Percentiles rank a stretch among this genome's conserved stretches.
phyloP scores from a whole-genome alignment of 2,797 vertebrate species.

The Triplophysa bombifrons region DNA sequence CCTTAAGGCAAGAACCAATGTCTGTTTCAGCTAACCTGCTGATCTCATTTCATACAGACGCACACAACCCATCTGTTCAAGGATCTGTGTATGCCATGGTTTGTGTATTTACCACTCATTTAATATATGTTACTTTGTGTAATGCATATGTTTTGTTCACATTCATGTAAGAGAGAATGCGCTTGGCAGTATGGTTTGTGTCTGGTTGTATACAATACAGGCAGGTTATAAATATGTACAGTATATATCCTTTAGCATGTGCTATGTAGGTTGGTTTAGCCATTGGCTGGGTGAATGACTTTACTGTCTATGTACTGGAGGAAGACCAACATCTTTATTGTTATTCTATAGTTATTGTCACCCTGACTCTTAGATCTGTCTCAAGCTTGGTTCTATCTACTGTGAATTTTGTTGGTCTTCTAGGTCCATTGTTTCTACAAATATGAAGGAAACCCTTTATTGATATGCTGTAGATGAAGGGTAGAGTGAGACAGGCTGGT shows the following conservation, averaged over 20 bases:
- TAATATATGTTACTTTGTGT: neutral
- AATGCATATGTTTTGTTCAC: neutral
- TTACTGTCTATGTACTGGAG: too few relatives aligned
- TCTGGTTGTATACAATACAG: slow-evolving; percentile 11
- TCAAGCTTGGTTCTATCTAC: too few relatives aligned
- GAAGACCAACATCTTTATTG: too few relatives aligned
- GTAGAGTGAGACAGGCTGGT: too few relatives aligned
- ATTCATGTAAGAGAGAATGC: neutral
- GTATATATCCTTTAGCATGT: neutral
- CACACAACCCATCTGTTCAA: slow-evolving; percentile 37
- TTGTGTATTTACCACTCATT: slow-evolving; percentile 21
- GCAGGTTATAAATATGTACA: slow-evolving; percentile 15
- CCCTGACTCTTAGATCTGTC: too few relatives aligned
- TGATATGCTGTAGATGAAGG: too few relatives aligned
- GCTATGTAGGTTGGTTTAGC: too few relatives aligned
- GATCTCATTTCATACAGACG: slow-evolving; percentile 15
- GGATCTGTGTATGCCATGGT: neutral
- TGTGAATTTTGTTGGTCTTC: too few relatives aligned
- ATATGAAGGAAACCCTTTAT: too few relatives aligned
- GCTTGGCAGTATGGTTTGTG: slow-evolving; percentile 12
- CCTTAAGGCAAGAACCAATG: slow-evolving; percentile 28
- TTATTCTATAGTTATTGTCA: too few relatives aligned
- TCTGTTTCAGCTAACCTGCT: slow-evolving; percentile 42
- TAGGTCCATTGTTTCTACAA: too few relatives aligned
- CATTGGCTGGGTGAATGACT: too few relatives aligned